Base-by-base conservation (phyloP, 2,888 invertebrate genomes). In the Hirtodrosophila histrioides region DNA sequence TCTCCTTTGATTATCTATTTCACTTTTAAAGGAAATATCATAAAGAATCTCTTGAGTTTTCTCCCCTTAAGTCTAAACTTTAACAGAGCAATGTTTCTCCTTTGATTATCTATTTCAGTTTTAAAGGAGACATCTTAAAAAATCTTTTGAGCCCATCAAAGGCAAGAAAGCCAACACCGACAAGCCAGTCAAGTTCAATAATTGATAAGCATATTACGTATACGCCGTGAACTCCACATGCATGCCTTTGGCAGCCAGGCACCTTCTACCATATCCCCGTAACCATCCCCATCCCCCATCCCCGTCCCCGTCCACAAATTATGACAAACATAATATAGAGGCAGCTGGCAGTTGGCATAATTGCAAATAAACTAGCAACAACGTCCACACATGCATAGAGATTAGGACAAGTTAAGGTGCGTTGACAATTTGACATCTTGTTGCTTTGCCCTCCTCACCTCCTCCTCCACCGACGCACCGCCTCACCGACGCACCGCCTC, bases 341-440 rank as follows among this genome's bases (percentile, higher is more conserved):
- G 35, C 69, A 66, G 56, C 53, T 68, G 57, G 39, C 66, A 74
- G 61, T 69, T 70, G 57, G 61, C 62, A 62, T 78, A 70, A 85
- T 81, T 85, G 73, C 82, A 67, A 74, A 79, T 63, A 74, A 76
- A 58, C 50, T 56, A 68, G 51, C 49, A 58, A 66, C 50, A 54
- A 62, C 57, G 17, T 48, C 50, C 43, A 36, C 31, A 48, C 57
- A 40, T 49, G 41, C 53, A 67, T 49, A 51, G 56, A 73, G 57
- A 63, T 66, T 70, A 41, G 49, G 53, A 40, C 46, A 37, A 55
- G 53, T 50, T 46, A 54, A 67, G 69, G 75, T 81, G 67, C 67
- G 75, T 70, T 84, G 81, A 80, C 84, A 84, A 81, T 74, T 82
- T 72, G 85, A 76, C 76, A 81, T 81, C 76, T 84, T 69, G 69